phyloP scores from a whole-genome alignment of 2,113 vertebrate species.

The Raja brachyura region DNA sequence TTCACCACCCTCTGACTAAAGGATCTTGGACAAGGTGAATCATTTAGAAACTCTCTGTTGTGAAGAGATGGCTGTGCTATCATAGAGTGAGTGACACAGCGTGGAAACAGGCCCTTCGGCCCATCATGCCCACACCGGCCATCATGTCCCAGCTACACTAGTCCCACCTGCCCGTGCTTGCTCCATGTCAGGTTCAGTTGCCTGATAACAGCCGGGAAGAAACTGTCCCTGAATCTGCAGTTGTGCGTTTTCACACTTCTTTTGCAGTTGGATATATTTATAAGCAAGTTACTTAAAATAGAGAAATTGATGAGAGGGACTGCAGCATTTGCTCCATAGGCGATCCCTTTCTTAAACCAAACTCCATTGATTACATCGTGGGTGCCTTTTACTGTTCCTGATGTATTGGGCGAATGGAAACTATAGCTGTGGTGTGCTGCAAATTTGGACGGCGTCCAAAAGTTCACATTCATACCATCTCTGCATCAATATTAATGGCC shows the following conservation, averaged over 20 bases:
- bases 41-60: too few species aligned
- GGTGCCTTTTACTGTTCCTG: background rate
- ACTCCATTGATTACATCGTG: background rate
- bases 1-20: too few species aligned
- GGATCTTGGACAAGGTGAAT: too few species aligned
- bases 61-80: too few species aligned
- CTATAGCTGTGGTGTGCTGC: background rate
- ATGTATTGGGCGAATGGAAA: background rate
- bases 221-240: too few species aligned
- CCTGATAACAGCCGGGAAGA: too few species aligned
- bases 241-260: slow-evolving; percentile 42
- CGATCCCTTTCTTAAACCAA: background rate
- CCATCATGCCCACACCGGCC: too few species aligned
- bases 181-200: too few species aligned
- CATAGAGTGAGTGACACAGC: background rate
- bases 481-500: slow-evolving; percentile 19
- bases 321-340: background rate
- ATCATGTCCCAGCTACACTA: too few species aligned
- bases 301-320: background rate
- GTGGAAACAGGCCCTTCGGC: slow-evolving; percentile 14
- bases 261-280: background rate
- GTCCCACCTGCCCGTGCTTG: too few species aligned
- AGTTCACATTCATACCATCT: background rate
- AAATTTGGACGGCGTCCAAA: slow-evolving; percentile 18
- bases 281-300: background rate